A percentile compares a stretch with the other conserved stretches of the same genome.
These are phyloP conservation scores for Tringa solitaria DNA, from an alignment of 2,113 vertebrate genomes.

Conservation along the genomic window DNA sequence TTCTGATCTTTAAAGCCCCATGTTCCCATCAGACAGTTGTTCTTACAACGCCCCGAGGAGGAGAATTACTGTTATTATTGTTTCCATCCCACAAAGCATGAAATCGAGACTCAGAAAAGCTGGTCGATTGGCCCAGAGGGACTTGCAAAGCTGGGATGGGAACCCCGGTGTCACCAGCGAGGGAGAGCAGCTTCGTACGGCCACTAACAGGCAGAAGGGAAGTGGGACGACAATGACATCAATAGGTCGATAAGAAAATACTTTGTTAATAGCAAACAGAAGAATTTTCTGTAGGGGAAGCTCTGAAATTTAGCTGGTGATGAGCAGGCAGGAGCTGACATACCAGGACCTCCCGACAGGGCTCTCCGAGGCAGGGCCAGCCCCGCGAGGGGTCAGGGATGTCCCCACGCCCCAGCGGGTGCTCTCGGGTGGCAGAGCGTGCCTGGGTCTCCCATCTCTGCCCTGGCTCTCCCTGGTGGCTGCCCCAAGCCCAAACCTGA, in stretches of 20 bases:
- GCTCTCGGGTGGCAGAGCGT: accelerated
- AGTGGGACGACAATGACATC: neutral
- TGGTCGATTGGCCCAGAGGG: neutral
- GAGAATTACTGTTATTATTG: neutral
- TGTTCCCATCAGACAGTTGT: neutral
- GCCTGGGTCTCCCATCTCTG: neutral
- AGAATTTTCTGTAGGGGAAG: neutral
- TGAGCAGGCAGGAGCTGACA: neutral
- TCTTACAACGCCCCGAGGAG: neutral
- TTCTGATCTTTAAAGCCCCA: neutral
- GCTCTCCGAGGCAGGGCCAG: neutral
- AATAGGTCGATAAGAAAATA: neutral
- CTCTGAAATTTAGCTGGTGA: neutral
- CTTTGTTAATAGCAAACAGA: neutral
- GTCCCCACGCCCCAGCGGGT: accelerated
- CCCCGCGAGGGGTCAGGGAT: neutral
- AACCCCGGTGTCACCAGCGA: neutral
- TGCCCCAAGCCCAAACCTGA: neutral
- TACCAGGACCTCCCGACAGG: accelerated
- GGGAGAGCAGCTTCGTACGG: neutral
- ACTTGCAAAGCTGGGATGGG: neutral
- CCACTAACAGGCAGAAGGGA: neutral
- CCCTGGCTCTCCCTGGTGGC: neutral
- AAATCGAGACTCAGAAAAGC: neutral
- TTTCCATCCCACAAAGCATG: neutral